Percentiles rank a stretch among this genome's conserved stretches.
phyloP scores from a whole-genome alignment of 2,797 vertebrate species.

The Salmo trutta region DNA sequence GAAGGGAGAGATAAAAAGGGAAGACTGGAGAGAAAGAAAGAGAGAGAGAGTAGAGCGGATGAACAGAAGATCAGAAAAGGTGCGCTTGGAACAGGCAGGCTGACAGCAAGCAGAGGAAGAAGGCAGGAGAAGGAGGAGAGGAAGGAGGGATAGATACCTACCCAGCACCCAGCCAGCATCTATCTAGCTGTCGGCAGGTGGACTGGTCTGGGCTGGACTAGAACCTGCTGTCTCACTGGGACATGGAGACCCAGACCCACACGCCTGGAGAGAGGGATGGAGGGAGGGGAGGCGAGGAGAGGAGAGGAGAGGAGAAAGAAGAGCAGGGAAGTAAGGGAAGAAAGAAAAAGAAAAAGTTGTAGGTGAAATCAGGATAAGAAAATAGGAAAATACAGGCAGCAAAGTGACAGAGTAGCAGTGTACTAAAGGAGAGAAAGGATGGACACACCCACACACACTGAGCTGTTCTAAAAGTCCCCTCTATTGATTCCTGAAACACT shows the following conservation, averaged over 20 bases:
- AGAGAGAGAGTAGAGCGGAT: conserved; percentile 13
- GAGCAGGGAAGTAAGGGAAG: not conserved
- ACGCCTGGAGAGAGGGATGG: conserved; percentile 82
- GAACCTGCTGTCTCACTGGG: conserved; percentile 93
- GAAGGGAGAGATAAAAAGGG: not conserved
- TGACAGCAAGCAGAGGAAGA: conserved; percentile 64
- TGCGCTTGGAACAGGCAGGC: conserved; percentile 44
- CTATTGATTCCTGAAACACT: conserved; percentile 35
- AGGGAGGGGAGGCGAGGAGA: conserved; percentile 6
- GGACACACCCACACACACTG: not conserved
- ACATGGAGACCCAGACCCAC: conserved; percentile 94
- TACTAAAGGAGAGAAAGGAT: conserved; percentile 13
- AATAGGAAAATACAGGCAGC: not conserved
- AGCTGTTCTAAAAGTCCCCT: conserved; percentile 20
- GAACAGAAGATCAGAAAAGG: conserved; percentile 15
- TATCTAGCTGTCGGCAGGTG: conserved; percentile 99
- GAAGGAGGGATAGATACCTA: conserved; percentile 87
- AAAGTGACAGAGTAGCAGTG: not conserved
- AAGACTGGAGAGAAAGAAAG: not conserved
- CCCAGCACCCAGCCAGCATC: conserved; percentile 85
- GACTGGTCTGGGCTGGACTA: conserved; percentile 92
- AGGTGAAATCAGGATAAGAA: not conserved
- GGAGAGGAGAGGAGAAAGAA: not conserved
- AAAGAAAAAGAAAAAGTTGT: not conserved
- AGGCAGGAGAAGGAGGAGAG: conserved; percentile 62